A percentile compares a stretch with the other conserved stretches of the same genome.
Conservation (phyloP, 2,888 invertebrate species). For the Hofmannophila pseudospretella region DNA sequence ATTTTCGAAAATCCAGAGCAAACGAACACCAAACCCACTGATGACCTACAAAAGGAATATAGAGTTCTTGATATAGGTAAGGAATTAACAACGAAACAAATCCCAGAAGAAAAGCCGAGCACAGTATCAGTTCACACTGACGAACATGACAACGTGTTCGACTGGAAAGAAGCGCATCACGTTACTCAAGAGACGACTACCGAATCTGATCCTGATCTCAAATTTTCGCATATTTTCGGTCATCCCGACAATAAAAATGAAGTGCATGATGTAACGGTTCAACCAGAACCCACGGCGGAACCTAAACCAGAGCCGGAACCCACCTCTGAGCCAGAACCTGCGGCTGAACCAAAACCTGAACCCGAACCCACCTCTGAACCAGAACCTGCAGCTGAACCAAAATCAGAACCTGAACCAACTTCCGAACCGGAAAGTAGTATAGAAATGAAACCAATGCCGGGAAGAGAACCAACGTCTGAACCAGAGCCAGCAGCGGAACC, state of each 20-base stretch:
- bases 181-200: conserved; percentile 39
- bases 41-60: conserved; percentile 26
- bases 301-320: conserved; percentile 28
- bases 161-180: conserved; percentile 51
- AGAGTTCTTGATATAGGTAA: conserved; percentile 33
- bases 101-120: conserved; percentile 35
- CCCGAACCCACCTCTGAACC: conserved; percentile 35
- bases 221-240: conserved; percentile 53
- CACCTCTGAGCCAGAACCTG: conserved; percentile 42
- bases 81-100: conserved; percentile 33
- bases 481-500: conserved; percentile 17
- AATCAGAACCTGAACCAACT: conserved; percentile 40
- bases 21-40: conserved; percentile 14
- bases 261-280: conserved; percentile 22
- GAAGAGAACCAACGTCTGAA: conserved; percentile 22
- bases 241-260: conserved; percentile 28
- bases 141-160: conserved; percentile 33
- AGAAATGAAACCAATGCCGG: conserved; percentile 43
- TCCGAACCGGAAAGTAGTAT: conserved; percentile 21
- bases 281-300: conserved; percentile 16
- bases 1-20: conserved; percentile 32
- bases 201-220: conserved; percentile 43
- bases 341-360: conserved; percentile 36
- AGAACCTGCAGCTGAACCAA: conserved; percentile 46
- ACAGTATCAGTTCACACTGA: conserved; percentile 26